These are phyloP conservation scores for Lepidothrix coronata DNA, from an alignment of 2,113 vertebrate genomes.

Conservation along the genomic window DNA sequence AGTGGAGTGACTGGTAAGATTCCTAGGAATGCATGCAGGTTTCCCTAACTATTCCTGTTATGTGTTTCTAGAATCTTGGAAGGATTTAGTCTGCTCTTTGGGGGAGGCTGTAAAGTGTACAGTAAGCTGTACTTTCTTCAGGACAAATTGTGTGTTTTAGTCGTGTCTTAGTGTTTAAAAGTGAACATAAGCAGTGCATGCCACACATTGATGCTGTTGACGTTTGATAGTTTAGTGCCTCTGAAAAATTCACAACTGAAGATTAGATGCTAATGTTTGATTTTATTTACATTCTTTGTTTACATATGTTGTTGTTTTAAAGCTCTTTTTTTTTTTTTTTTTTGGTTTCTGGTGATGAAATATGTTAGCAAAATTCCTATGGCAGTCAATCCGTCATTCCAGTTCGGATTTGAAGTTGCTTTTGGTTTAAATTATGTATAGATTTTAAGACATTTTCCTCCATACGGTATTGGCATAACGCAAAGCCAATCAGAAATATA, in stretches of 20 bases:
- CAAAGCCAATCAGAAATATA: neutral
- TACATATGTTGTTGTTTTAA: neutral
- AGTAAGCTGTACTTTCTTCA: neutral
- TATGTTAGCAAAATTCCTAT: neutral
- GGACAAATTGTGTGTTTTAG: neutral
- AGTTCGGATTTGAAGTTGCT: neutral
- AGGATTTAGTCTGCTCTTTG: neutral
- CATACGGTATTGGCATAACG: neutral
- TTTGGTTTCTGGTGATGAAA: neutral
- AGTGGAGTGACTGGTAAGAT: neutral
- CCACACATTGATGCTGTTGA: neutral
- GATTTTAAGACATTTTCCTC: neutral
- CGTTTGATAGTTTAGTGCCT: neutral
- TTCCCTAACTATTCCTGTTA: neutral
- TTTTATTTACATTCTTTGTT: neutral
- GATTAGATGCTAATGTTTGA: neutral
- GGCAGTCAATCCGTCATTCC: accelerated
- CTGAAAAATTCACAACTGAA: neutral
- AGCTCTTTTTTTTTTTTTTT: neutral
- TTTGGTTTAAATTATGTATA: neutral
- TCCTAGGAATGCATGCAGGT: accelerated
- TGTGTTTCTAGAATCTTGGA: neutral
- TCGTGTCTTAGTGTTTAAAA: neutral
- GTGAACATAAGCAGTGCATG: neutral
- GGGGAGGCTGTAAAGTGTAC: neutral